phyloP scores from a whole-genome alignment of 2,888 invertebrate genomes.

The Drosophila percnosoma region DNA sequence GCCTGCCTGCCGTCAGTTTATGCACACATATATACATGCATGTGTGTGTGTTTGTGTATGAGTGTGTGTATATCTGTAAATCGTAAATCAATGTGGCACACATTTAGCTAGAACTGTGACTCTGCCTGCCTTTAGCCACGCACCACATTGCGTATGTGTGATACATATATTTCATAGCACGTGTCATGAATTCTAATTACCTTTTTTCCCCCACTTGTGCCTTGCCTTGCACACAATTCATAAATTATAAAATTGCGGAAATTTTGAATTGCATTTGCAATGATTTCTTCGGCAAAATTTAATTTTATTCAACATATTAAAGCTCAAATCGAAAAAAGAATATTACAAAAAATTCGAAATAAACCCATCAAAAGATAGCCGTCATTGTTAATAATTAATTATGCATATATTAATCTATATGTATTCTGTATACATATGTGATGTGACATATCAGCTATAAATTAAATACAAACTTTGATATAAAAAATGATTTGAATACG shows the following conservation, averaged over 20 bases:
- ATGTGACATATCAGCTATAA: too few relatives aligned
- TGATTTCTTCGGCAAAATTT: constrained; percentile 31
- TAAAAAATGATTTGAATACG: constrained; percentile 12
- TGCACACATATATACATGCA: background rate
- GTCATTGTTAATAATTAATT: constrained; percentile 65
- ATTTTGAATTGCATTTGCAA: constrained; percentile 60
- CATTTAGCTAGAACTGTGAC: constrained; percentile 47
- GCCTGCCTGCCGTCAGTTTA: background rate
- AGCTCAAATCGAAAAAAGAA: constrained; percentile 3
- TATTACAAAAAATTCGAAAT: constrained; percentile 18
- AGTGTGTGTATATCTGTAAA: constrained; percentile 61
- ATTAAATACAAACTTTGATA: background rate
- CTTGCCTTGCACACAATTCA: constrained; percentile 51
- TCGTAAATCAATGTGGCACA: constrained; percentile 71
- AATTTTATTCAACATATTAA: constrained; percentile 19
- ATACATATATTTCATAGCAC: constrained; percentile 77
- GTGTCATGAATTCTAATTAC: constrained; percentile 82
- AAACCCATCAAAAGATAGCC: constrained; percentile 55
- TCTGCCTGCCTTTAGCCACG: constrained; percentile 35
- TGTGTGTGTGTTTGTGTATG: constrained; percentile 1
- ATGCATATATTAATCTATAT: constrained; percentile 1
- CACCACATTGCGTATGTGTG: constrained; percentile 72
- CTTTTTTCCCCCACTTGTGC: constrained; percentile 44
- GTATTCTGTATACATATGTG: background rate
- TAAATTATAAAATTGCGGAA: constrained; percentile 53